Evolutionary conservation across 2,797 vertebrate genomes (phyloP).

Genomic region (Onychomys arenicola): DNA sequence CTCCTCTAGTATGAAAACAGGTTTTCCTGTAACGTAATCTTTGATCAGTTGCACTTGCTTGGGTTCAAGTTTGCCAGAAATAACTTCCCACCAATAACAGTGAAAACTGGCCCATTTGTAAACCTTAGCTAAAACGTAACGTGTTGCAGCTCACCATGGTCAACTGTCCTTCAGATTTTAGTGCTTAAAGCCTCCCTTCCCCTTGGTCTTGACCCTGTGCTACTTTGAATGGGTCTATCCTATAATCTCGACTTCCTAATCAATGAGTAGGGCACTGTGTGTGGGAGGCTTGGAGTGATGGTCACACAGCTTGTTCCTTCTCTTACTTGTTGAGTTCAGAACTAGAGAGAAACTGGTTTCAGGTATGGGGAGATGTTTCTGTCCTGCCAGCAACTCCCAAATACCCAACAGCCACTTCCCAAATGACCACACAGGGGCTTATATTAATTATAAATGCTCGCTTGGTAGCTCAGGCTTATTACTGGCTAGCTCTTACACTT

Average conservation of each 20-base stretch:
- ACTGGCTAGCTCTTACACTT: no score
- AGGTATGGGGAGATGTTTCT: no score
- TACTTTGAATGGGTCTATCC: neutral
- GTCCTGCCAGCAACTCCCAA: no score
- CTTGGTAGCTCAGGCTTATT: no score
- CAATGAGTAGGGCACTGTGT: neutral
- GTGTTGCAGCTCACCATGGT: neutral
- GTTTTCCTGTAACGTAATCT: neutral
- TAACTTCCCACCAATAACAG: neutral
- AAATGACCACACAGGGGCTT: no score
- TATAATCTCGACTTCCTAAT: neutral
- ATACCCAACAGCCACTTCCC: no score
- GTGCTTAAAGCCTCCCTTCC: neutral
- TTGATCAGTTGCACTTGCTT: neutral
- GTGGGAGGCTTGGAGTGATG: neutral
- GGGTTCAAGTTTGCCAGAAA: neutral
- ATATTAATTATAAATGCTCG: no score
- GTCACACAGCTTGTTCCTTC: neutral
- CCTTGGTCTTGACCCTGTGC: neutral
- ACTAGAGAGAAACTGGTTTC: neutral
- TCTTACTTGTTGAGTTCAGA: neutral
- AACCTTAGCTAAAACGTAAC: neutral
- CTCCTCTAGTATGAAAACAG: neutral
- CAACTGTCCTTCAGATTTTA: neutral
- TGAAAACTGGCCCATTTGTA: neutral